These are phyloP conservation scores for Aythya baeri DNA, from an alignment of 2,113 vertebrate species.

Conservation along the genomic window DNA sequence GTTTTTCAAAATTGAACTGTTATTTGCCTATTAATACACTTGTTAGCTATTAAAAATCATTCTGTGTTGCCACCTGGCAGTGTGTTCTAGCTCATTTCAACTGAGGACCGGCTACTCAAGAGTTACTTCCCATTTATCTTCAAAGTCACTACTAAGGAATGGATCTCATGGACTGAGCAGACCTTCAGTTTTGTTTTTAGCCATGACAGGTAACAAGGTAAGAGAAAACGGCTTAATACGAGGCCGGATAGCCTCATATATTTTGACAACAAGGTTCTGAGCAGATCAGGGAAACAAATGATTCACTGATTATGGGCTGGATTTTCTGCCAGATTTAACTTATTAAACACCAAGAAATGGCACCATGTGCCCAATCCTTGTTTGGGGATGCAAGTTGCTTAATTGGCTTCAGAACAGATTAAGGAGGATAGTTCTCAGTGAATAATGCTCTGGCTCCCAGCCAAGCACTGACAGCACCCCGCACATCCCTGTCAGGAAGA, in stretches of 20 bases:
- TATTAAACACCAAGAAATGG: not conserved
- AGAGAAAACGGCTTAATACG: not conserved
- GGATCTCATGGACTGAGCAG: not conserved
- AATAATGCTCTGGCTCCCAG: not conserved
- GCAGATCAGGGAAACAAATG: not conserved
- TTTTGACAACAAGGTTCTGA: not conserved
- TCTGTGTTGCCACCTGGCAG: not conserved
- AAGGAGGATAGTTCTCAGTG: not conserved
- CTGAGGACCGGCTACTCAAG: not conserved
- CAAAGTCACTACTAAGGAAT: not conserved
- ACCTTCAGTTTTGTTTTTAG: not conserved
- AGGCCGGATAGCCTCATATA: not conserved
- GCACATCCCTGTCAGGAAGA: not conserved
- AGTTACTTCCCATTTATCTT: not conserved
- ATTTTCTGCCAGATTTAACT: not conserved
- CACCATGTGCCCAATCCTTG: slow-evolving; percentile 1
- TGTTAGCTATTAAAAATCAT: not conserved
- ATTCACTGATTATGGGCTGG: not conserved
- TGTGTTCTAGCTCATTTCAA: not conserved
- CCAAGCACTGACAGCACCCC: not conserved
- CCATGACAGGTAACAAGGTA: not conserved
- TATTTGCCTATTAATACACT: not conserved
- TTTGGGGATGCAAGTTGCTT: not conserved
- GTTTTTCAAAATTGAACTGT: not conserved
- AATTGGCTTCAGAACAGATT: not conserved